Evolutionary conservation across 2,888 invertebrate species (phyloP).

Genomic region (Melanostoma scalare): DNA sequence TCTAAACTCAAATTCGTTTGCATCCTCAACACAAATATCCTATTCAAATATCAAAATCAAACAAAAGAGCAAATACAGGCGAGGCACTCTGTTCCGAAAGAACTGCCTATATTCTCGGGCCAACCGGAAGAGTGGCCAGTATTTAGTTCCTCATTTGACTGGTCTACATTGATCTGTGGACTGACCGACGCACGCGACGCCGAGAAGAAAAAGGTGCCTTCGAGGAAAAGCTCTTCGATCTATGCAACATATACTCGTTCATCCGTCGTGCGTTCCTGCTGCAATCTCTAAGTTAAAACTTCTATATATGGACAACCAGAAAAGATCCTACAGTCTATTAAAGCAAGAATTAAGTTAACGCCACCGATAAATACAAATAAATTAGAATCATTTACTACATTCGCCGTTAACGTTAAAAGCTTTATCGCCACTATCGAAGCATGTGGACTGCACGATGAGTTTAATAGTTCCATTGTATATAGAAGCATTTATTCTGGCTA

Average conservation of each 20-base stretch:
- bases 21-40: too few species aligned
- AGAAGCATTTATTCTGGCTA: too few species aligned
- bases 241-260: too few species aligned
- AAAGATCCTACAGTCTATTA: slow-evolving; percentile 20
- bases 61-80: too few species aligned
- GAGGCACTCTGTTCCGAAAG: too few species aligned
- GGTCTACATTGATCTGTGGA: slow-evolving; percentile 59
- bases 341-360: slow-evolving; percentile 23
- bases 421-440: neutral
- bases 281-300: slow-evolving; percentile 4
- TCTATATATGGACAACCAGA: slow-evolving; percentile 21
- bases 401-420: neutral
- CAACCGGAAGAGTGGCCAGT: too few species aligned
- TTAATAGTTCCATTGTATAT: slow-evolving; percentile 3
- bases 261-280: too few species aligned
- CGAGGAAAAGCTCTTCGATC: too few species aligned
- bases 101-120: too few species aligned
- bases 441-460: slow-evolving; percentile 9
- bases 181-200: slow-evolving; percentile 56
- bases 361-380: slow-evolving; percentile 6
- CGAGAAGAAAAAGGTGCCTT: too few species aligned
- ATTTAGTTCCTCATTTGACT: slow-evolving; percentile 21
- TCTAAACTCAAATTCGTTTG: too few species aligned
- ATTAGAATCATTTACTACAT: slow-evolving; percentile 18
- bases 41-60: too few species aligned